Base-by-base conservation (phyloP, 2,113 vertebrate genomes). In the Halichoerus grypus region DNA sequence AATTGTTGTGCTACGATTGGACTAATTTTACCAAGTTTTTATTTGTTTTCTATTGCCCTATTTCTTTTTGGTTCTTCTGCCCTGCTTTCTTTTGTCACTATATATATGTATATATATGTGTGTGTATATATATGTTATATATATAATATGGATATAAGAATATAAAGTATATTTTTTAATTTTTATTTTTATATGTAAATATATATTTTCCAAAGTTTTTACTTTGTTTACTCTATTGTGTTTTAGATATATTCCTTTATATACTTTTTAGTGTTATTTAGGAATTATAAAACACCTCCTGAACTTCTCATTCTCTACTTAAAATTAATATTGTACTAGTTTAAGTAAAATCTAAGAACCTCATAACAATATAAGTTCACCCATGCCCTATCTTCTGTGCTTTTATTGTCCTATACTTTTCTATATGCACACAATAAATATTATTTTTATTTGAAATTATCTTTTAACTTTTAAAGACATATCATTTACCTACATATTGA, bases 401-500 rank as follows among this genome's bases (percentile, higher is more conserved):
- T 76, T 80, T 80, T 7, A n/a, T 90, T 86, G 36, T 49, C 36
- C 51, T 61, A n/a, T 67, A 90, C 71, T 93, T 67, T 89, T 93
- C 33, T 86, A 57, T 21, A 81, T 67, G n/a, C 4, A 72, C 8
- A 82, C n/a, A 87, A 51, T 82, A 74, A 74, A 82, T 33, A 42
- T 22, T 46, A 72, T 81, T 84, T 76, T 74, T 85, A 31, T 14
- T 74, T 57, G 26, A 67, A 80, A 65, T 86, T 65, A 1, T 49
- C 42, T 79, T 67, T 36, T 93, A 31, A 39, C 7, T 85, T 93
- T 90, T 80, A 39, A 72, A 51, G 49, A 69, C 16, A 26, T 74
- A 86, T 10, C 39, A 33, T 74, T 63, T 82, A 42, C 42, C 28
- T 28, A 59, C n/a, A 55, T 55, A 79, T 39, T 46, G 31, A 55